These are phyloP conservation scores for Rotaria sp. DNA, from an alignment of 2,888 invertebrate species.

Conservation along the genomic window DNA sequence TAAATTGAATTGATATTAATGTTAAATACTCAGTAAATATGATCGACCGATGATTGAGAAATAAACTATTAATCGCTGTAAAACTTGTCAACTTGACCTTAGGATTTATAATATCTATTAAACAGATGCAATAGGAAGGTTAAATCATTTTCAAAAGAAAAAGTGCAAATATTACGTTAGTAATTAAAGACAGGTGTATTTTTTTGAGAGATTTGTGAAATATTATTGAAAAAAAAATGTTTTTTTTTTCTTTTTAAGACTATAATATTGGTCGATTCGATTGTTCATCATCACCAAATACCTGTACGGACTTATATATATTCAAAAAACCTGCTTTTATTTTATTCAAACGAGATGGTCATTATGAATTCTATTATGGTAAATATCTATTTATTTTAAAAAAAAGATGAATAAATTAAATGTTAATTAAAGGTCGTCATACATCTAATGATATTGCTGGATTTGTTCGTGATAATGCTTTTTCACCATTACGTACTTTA, in stretches of 20 bases:
- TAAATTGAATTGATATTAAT: too few relatives aligned
- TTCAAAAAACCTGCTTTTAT: constrained; percentile 65
- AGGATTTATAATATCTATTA: neutral
- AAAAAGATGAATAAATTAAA: neutral
- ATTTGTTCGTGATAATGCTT: constrained; percentile 63
- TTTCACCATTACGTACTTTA: constrained; percentile 53
- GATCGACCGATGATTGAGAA: too few relatives aligned
- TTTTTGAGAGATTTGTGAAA: too few relatives aligned
- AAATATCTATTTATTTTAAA: constrained; percentile 43
- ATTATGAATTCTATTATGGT: constrained; percentile 69
- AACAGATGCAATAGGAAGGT: neutral
- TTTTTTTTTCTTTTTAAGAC: constrained; percentile 2
- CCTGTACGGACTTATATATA: constrained; percentile 55
- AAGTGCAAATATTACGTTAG: constrained; percentile 2
- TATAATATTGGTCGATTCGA: constrained; percentile 54
- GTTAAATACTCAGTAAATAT: too few relatives aligned
- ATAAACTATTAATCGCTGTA: too few relatives aligned
- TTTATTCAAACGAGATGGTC: constrained; percentile 68
- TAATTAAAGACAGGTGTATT: neutral
- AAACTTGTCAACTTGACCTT: neutral
- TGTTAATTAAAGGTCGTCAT: constrained; percentile 30
- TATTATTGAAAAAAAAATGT: neutral
- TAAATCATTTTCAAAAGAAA: neutral
- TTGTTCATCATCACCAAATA: constrained; percentile 49
- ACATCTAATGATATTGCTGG: constrained; percentile 58